Conservation (phyloP, 1,140 invertebrate species). For the Zophobas morio region DNA sequence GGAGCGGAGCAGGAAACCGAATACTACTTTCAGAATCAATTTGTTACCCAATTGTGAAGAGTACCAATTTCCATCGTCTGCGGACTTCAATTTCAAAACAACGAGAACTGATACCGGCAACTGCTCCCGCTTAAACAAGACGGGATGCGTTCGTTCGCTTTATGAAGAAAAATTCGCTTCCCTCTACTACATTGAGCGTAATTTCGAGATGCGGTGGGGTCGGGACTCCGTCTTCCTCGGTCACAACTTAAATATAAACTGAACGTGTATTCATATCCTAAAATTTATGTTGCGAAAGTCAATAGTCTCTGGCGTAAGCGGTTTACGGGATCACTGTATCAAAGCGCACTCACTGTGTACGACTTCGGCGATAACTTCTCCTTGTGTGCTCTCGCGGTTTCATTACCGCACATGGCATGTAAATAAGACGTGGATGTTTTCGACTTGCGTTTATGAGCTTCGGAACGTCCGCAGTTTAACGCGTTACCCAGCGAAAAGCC, state of each 20-base stretch:
- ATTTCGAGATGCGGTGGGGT: conserved; percentile 24
- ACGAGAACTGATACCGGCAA: conserved; percentile 27
- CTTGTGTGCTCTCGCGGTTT: conserved; percentile 39
- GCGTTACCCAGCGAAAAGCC: no score
- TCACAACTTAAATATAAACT: conserved; percentile 35
- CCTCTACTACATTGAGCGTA: conserved; percentile 9
- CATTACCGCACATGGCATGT: conserved; percentile 38
- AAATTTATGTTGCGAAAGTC: conserved; percentile 43
- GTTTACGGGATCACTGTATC: conserved; percentile 41
- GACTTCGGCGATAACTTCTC: conserved; percentile 39
- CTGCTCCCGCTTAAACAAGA: conserved; percentile 2
- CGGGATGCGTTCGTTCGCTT: neutral
- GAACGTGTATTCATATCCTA: conserved; percentile 39
- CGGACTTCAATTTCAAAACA: conserved; percentile 32
- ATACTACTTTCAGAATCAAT: conserved; percentile 14
- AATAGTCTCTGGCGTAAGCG: conserved; percentile 41
- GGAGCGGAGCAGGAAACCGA: conserved; percentile 11
- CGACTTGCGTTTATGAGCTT: neutral
- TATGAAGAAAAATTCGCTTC: conserved; percentile 24
- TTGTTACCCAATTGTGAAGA: conserved; percentile 5
- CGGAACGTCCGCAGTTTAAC: no score
- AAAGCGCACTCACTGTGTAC: conserved; percentile 40
- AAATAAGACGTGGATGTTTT: conserved; percentile 32
- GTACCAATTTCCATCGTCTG: conserved; percentile 21
- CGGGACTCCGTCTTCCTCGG: conserved; percentile 19